A percentile compares a stretch with the other conserved stretches of the same genome.
Evolutionary conservation across 2,113 vertebrate species (phyloP).

Genomic region (Cettia cetti): DNA sequence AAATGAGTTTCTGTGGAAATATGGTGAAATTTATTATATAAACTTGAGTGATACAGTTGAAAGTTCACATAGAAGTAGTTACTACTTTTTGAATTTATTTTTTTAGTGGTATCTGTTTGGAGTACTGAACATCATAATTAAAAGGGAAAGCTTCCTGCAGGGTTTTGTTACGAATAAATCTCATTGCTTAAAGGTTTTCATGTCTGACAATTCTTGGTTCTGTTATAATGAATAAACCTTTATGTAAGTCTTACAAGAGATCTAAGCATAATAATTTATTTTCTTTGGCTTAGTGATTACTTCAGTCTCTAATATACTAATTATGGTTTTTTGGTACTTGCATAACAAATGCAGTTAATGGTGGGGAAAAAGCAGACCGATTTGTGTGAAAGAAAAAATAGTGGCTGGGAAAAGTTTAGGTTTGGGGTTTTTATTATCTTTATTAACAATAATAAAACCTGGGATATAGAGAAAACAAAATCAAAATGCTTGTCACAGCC

Average conservation of each 20-base stretch:
- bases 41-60: not conserved
- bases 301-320: not conserved
- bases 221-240: not conserved
- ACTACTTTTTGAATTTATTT: not conserved
- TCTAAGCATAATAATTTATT: not conserved
- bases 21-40: not conserved
- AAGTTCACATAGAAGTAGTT: not conserved
- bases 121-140: not conserved
- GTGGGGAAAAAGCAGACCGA: rapidly evolving
- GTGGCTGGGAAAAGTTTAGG: not conserved
- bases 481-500: not conserved
- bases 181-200: not conserved
- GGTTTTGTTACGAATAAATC: not conserved
- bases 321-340: not conserved
- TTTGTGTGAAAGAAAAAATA: not conserved
- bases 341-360: not conserved
- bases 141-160: not conserved
- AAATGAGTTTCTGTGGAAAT: not conserved
- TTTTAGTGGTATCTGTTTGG: not conserved
- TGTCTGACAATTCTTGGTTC: not conserved
- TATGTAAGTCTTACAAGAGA: not conserved
- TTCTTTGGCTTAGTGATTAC: not conserved
- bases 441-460: not conserved
- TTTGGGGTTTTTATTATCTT: not conserved
- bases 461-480: not conserved